Percentiles rank a stretch among this genome's conserved stretches.
Conservation (phyloP, 2,888 invertebrate genomes). For the Hypsopygia costalis region DNA sequence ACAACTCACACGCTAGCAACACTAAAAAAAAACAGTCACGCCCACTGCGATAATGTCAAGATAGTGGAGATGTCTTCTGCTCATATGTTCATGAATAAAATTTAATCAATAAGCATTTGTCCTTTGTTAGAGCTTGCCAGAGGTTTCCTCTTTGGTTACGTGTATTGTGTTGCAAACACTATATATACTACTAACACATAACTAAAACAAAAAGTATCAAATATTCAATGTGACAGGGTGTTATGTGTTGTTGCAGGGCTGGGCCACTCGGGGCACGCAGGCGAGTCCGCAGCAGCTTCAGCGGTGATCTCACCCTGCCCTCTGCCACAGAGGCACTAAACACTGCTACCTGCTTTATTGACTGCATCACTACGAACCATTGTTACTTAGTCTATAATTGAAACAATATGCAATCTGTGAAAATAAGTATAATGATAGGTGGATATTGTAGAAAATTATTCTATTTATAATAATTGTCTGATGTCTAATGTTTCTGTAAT, state of each 20-base stretch:
- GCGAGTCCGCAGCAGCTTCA: slow-evolving; percentile 78
- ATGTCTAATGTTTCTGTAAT: slow-evolving; percentile 81
- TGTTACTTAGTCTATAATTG: slow-evolving; percentile 82
- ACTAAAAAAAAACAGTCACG: too few species aligned
- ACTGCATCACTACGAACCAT: slow-evolving; percentile 81
- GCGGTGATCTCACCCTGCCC: slow-evolving; percentile 78
- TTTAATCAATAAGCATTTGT: too few species aligned
- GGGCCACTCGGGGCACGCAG: slow-evolving; percentile 84
- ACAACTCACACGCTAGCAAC: too few species aligned
- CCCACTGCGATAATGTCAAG: too few species aligned
- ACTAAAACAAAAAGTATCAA: too few species aligned
- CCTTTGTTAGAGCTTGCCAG: too few species aligned
- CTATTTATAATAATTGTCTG: slow-evolving; percentile 82
- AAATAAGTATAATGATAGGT: slow-evolving; percentile 80
- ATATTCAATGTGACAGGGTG: too few species aligned
- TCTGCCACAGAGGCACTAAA: slow-evolving; percentile 74
- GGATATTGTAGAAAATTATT: slow-evolving; percentile 81
- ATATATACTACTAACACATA: too few species aligned
- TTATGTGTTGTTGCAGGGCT: slow-evolving; percentile 76
- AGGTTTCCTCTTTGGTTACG: too few species aligned
- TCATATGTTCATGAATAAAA: too few species aligned
- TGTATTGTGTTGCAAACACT: too few species aligned
- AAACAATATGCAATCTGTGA: slow-evolving; percentile 87
- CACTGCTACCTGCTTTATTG: slow-evolving; percentile 83
- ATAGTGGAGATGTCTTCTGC: too few species aligned